phyloP scores from a whole-genome alignment of 1,140 invertebrate species.

The Rhagoletis pomonella region DNA sequence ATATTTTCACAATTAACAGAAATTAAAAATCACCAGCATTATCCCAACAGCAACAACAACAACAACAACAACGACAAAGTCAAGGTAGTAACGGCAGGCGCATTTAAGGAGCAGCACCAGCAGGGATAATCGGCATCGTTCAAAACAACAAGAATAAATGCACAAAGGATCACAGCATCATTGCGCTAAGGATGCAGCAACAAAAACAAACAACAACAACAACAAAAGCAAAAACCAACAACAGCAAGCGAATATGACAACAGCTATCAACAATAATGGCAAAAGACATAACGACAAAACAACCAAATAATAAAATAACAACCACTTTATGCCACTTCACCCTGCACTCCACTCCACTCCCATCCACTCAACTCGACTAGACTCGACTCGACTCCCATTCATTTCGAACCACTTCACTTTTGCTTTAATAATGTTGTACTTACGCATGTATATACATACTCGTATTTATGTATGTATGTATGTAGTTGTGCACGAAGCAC shows the following conservation, averaged over 20 bases:
- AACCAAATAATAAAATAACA: conserved; percentile 19
- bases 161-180: no score
- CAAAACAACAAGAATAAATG: no score
- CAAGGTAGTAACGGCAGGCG: not conserved
- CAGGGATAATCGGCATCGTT: no score
- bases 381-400: conserved; percentile 4
- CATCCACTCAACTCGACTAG: not conserved
- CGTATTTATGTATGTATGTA: not conserved
- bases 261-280: conserved; percentile 23
- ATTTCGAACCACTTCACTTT: conserved; percentile 12
- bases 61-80: not conserved
- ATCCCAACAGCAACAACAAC: not conserved
- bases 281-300: conserved; percentile 29
- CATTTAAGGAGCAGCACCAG: not conserved
- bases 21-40: conserved; percentile 55
- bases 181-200: not conserved
- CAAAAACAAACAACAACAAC: no score
- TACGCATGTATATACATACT: not conserved
- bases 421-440: conserved; percentile 46
- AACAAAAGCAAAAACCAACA: no score
- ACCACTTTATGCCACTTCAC: conserved; percentile 46
- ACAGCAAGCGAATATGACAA: not conserved
- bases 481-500: conserved; percentile 5
- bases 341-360: not conserved
- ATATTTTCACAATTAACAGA: conserved; percentile 57